Percentiles rank a stretch among this genome's conserved stretches.
phyloP scores from a whole-genome alignment of 2,797 vertebrate genomes.

The Ambastaia sidthimunki region DNA sequence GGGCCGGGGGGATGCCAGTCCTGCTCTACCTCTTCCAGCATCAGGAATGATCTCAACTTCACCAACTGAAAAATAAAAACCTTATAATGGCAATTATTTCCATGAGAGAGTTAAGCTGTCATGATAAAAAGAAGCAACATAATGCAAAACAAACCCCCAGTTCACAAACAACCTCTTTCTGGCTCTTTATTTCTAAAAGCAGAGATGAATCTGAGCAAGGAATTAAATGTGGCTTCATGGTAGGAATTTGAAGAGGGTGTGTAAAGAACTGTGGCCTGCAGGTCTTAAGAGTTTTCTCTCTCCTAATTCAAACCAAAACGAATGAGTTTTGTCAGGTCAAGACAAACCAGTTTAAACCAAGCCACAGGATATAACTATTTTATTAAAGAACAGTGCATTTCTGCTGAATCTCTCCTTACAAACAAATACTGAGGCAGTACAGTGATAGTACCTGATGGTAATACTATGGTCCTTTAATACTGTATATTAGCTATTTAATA shows the following conservation, averaged over 20 bases:
- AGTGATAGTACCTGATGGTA: too few relatives aligned
- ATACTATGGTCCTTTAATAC: too few relatives aligned
- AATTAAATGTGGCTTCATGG: constrained; percentile 36
- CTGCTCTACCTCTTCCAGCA: constrained; percentile 61
- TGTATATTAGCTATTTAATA: too few relatives aligned
- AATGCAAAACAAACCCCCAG: constrained; percentile 11
- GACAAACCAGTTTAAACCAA: too few relatives aligned
- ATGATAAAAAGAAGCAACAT: constrained; percentile 54
- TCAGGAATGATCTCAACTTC: constrained; percentile 62
- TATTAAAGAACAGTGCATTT: too few relatives aligned
- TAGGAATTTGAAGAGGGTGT: neutral
- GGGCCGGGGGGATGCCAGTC: constrained; percentile 70
- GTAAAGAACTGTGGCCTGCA: constrained; percentile 20
- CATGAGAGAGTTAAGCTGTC: constrained; percentile 62
- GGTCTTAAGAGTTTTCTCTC: neutral
- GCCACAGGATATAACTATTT: too few relatives aligned
- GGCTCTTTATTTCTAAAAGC: neutral
- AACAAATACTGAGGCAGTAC: too few relatives aligned
- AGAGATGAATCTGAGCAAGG: constrained; percentile 12
- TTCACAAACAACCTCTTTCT: neutral
- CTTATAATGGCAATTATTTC: constrained; percentile 67
- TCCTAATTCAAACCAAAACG: too few relatives aligned
- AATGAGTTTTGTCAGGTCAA: too few relatives aligned
- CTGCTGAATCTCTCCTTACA: too few relatives aligned
- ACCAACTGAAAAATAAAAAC: constrained; percentile 30